Evolutionary conservation across 2,113 vertebrate species (phyloP), one percentile per base, ranked within the genome.

Genomic region (Ciconia maguari): DNA sequence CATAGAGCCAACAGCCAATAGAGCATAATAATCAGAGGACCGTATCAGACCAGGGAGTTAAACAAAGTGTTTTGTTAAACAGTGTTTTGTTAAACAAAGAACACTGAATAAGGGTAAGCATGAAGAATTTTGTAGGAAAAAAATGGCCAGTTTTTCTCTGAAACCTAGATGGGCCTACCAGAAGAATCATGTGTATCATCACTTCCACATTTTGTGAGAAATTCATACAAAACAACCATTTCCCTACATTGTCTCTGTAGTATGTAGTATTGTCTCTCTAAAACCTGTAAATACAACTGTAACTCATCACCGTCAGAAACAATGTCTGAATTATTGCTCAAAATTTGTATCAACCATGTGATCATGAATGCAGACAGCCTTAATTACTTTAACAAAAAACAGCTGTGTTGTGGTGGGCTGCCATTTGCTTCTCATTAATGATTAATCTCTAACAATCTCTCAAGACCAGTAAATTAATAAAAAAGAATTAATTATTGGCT

Each of bases 361-460:
- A 95, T 95, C 91, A 96, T 70, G 65, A 92, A 95, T 83, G 57
- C 80, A 97, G 91, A 94, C 72, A 95, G 61, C n/a, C 58, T 96
- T 97, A 97, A 96, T 96, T 85, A 76, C 76, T 92, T 97, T 92
- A 97, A 96, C 68, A 93, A 97, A 97, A 96, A 97, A 70, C 88
- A 97, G 57, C 89, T 96, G 91, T 92, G 61, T 90, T 95, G 61
- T 95, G 93, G 84, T 74, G 71, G 68, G 21, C 66, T 96, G 68
- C 84, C 87, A 95, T 92, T 97, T 95, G 61, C n/a, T 95, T 84
- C 68, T 93, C 70, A 95, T 94, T 95, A 96, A 95, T 90, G 42
- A 94, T 89, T 95, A 97, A 95, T 94, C 94, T 96, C 95, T 83
- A 96, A 94, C 48, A 88, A 75, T 94, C 87, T 93, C 76, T 62